Base-by-base conservation (phyloP, 2,888 invertebrate species). In the Drosophila monieri region DNA sequence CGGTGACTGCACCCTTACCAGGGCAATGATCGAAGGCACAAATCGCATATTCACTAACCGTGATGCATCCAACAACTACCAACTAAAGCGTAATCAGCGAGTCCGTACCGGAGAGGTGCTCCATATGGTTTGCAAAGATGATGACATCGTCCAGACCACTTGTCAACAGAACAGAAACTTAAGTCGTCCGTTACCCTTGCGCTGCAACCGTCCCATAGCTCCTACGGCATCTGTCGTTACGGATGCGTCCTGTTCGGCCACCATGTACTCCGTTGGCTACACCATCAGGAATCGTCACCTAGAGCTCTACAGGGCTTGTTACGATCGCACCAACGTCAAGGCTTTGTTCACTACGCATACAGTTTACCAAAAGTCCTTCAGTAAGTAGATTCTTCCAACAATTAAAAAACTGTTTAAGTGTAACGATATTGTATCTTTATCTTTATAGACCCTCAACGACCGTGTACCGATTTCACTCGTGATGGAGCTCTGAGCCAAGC, bases 281-380 rank as follows among this genome's bases (percentile, higher is more conserved):
- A 55, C 0, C 3, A n/a, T 78, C 18, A 30, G 55, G 9, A 48
- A 52, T 32, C 52, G 9, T 0, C 51, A 10, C 0, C 6, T 66
- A 12, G 75, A 59, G 43, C 66, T 76, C 0, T 77, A 76, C 23
- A 57, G 78, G 5, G 32, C 56, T n/a, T 76, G 76, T 37, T 69
- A 69, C 32, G 54, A 61, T 23, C 46, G 49, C 2, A 30, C n/a
- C 14, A 41, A 25, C 2, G 55, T 75, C 0, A 44, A 54, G 1
- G 74, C 74, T 8, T 21, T 46, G 6, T 70, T 59, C 25, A 18
- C 61, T 1, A 48, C 35, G 0, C 67, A 67, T 32, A 6, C 6
- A 18, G 67, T 69, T n/a, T 57, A 68, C 39, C 60, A 59, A 14
- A 74, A 74, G 51, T 55, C 44, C 21, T 51, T 74, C 46, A 58